These are phyloP conservation scores for Holocentrus rufus DNA, from an alignment of 2,797 vertebrate species.

Conservation along the genomic window DNA sequence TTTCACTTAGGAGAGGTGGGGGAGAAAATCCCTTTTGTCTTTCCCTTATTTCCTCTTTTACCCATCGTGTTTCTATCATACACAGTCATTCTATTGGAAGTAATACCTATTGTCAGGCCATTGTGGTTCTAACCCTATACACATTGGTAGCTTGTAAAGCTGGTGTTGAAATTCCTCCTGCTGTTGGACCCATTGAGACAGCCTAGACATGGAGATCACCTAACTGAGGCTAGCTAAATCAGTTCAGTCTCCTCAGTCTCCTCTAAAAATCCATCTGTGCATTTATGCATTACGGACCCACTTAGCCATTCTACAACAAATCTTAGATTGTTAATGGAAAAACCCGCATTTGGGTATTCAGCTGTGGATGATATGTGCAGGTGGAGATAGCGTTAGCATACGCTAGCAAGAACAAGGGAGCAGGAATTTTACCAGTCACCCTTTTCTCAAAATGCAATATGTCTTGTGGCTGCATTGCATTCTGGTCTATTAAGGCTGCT, in stretches of 20 bases:
- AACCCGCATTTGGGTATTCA: neutral
- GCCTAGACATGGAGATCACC: too few species aligned
- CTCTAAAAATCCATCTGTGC: neutral
- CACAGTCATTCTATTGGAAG: neutral
- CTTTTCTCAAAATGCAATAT: too few species aligned
- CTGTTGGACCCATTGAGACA: too few species aligned
- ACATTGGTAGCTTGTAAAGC: constrained; percentile 1
- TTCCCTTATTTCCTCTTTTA: neutral
- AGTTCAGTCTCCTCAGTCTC: too few species aligned
- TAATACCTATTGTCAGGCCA: neutral
- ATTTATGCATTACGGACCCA: constrained; percentile 43
- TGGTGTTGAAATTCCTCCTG: too few species aligned
- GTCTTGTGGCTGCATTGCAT: too few species aligned
- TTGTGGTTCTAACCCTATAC: constrained; percentile 5
- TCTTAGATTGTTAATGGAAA: constrained; percentile 36
- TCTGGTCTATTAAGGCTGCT: too few species aligned
- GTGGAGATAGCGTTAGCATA: too few species aligned
- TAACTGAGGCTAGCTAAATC: too few species aligned
- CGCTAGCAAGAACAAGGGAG: too few species aligned
- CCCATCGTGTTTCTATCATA: constrained; percentile 4
- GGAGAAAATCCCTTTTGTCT: constrained; percentile 5
- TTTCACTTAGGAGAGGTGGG: constrained; percentile 13
- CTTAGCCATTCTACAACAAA: constrained; percentile 6
- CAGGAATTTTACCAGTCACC: too few species aligned
- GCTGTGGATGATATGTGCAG: too few species aligned